Evolutionary conservation across 2,888 invertebrate species (phyloP).

Genomic region (Lasioglossum morio): DNA sequence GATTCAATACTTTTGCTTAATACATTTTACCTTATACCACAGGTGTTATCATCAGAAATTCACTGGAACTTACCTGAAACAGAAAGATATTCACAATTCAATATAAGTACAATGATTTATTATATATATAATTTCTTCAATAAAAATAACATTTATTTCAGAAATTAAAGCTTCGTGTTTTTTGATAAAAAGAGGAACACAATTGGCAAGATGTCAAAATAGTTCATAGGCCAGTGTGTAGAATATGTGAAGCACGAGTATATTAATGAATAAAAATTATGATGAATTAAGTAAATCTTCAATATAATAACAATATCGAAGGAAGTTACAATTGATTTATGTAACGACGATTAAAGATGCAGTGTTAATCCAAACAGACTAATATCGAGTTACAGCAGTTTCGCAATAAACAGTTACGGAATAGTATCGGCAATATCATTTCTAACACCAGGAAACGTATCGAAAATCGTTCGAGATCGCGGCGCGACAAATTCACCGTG

Average conservation of each 20-base stretch:
- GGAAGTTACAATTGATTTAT: background rate
- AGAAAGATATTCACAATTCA: background rate
- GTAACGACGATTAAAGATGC: background rate
- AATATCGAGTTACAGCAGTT: background rate
- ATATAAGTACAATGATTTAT: background rate
- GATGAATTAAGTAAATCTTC: background rate
- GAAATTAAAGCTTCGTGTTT: background rate
- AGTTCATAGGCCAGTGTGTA: background rate
- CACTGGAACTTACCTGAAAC: conserved; percentile 5
- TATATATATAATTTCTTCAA: background rate
- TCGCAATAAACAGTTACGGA: background rate
- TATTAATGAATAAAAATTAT: background rate
- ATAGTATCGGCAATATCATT: background rate
- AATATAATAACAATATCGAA: background rate
- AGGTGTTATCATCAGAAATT: background rate
- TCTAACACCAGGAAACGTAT: background rate
- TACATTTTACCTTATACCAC: background rate
- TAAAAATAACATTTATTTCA: background rate
- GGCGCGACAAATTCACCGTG: background rate
- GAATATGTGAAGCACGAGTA: background rate
- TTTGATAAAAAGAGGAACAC: background rate
- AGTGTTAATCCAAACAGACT: background rate
- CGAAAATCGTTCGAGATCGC: background rate
- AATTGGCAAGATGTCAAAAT: background rate
- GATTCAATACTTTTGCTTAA: no score